Conservation (phyloP, 2,113 vertebrate species). For the Erpornis zantholeuca region DNA sequence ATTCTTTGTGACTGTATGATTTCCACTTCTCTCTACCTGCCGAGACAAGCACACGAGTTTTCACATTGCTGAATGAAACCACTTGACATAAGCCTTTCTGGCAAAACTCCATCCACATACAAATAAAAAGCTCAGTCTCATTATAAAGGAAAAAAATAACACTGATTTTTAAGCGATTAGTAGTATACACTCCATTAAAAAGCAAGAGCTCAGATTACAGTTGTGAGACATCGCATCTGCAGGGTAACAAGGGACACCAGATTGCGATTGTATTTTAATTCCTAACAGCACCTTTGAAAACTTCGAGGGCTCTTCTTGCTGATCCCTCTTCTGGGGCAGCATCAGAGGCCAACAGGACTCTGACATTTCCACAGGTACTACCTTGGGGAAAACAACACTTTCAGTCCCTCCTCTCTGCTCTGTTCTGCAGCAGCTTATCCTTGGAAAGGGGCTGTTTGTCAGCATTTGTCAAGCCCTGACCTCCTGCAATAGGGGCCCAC, state of each 20-base stretch:
- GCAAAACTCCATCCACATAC: constrained; percentile 9
- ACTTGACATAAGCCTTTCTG: constrained; percentile 51
- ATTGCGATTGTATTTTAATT: not conserved
- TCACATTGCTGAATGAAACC: constrained; percentile 16
- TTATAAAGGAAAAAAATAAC: not conserved
- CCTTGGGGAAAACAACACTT: not conserved
- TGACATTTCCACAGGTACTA: not conserved
- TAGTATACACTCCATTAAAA: not conserved
- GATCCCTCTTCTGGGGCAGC: not conserved
- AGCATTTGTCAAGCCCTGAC: not conserved
- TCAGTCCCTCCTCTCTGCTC: not conserved
- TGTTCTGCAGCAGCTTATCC: not conserved
- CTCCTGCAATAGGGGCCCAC: not conserved
- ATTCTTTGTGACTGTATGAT: constrained; percentile 14
- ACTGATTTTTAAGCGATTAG: not conserved
- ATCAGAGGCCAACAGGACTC: not conserved
- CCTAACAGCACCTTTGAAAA: not conserved
- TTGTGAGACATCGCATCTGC: not conserved
- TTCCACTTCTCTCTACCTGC: constrained; percentile 34
- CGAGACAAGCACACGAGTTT: not conserved
- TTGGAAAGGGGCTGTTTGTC: not conserved
- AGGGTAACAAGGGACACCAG: not conserved
- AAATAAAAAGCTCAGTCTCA: not conserved
- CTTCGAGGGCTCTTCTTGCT: not conserved
- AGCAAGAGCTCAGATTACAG: not conserved